A percentile compares a stretch with the other conserved stretches of the same genome.
phyloP scores from a whole-genome alignment of 2,797 vertebrate genomes.

The Decapterus maruadsi region DNA sequence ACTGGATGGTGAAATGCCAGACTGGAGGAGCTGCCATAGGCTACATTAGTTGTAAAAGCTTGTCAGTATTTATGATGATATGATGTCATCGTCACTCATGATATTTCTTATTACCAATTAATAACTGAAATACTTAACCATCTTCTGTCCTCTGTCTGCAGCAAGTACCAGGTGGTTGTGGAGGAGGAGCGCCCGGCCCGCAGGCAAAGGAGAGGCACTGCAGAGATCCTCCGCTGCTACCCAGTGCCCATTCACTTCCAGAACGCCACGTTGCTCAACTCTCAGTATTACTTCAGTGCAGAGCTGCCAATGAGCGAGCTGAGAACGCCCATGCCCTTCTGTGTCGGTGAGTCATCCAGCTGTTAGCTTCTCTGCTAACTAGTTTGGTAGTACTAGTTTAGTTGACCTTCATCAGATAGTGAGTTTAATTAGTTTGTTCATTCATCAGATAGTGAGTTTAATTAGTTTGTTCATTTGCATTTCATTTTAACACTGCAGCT shows the following conservation, averaged over 20 bases:
- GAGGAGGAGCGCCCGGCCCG: constrained; percentile 95
- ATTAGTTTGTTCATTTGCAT: too few species aligned
- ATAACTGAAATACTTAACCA: background rate
- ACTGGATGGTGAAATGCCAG: too few species aligned
- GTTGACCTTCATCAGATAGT: background rate
- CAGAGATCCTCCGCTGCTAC: constrained; percentile 94
- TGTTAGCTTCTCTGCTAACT: background rate
- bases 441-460: too few species aligned
- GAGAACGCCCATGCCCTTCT: constrained; percentile 85
- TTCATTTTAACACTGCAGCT: too few species aligned
- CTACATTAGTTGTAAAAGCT: too few species aligned
- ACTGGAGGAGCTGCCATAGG: too few species aligned
- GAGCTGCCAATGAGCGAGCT: constrained; percentile 91
- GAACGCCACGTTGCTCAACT: constrained; percentile 90
- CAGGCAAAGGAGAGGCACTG: constrained; percentile 89
- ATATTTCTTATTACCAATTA: too few species aligned
- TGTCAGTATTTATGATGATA: too few species aligned
- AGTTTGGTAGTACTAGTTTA: background rate
- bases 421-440: too few species aligned
- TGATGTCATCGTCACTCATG: too few species aligned
- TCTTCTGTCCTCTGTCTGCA: constrained; percentile 59
- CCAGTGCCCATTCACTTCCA: constrained; percentile 94
- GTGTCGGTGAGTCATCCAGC: constrained; percentile 75
- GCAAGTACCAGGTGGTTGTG: constrained; percentile 94
- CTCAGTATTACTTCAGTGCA: constrained; percentile 93